Conservation (phyloP, 2,797 vertebrate genomes). For the Phyllotis vaccarum region DNA sequence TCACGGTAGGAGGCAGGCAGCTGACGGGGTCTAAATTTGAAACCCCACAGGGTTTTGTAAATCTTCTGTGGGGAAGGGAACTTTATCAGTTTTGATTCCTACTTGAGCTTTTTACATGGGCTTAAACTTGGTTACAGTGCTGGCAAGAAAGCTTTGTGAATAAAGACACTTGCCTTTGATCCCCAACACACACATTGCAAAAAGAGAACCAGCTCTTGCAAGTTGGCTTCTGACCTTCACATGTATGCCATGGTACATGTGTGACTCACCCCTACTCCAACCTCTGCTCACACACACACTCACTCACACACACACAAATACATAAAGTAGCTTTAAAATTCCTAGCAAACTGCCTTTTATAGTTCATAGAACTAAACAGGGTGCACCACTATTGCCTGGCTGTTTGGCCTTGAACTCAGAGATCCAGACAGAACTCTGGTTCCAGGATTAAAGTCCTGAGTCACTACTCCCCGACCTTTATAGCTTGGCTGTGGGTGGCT, state of each 20-base stretch:
- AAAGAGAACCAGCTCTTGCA: neutral
- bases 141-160: neutral
- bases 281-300: neutral
- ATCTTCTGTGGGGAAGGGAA: constrained; percentile 33
- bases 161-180: neutral
- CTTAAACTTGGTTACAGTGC: neutral
- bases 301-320: neutral
- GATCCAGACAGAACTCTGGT: no score
- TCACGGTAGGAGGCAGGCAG: neutral
- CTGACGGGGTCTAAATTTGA: constrained; percentile 64
- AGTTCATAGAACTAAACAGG: neutral
- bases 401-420: no score
- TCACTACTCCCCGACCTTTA: no score
- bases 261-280: neutral
- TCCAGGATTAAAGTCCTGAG: no score
- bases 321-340: neutral
- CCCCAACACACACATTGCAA: neutral
- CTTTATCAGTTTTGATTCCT: constrained; percentile 58
- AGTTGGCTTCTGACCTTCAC: neutral
- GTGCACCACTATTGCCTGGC: no score
- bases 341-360: constrained; percentile 42
- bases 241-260: neutral
- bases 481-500: no score
- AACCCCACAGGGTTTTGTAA: constrained; percentile 23
- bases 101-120: constrained; percentile 45